These are phyloP conservation scores for Synergus itoensis DNA, from an alignment of 2,888 invertebrate species.

Conservation along the genomic window DNA sequence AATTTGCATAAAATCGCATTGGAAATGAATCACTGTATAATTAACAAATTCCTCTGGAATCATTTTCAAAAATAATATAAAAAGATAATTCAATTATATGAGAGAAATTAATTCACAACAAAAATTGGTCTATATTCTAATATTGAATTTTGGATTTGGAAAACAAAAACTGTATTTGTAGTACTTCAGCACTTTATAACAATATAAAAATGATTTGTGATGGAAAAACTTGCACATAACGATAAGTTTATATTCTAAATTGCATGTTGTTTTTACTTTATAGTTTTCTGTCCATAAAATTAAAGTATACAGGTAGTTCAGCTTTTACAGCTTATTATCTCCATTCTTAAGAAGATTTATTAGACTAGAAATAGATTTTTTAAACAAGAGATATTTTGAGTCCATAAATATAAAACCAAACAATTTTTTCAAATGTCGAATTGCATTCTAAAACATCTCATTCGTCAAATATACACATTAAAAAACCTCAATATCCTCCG, in stretches of 20 bases:
- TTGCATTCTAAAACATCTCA: background rate
- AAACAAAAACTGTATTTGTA: too few species aligned
- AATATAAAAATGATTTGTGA: background rate
- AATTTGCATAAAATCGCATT: background rate
- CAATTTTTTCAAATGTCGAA: background rate
- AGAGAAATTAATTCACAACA: too few species aligned
- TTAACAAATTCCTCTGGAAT: background rate
- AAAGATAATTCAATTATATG: too few species aligned
- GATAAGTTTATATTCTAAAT: slow-evolving; percentile 17
- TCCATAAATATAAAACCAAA: too few species aligned
- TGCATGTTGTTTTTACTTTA: slow-evolving; percentile 12
- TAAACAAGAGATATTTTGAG: background rate
- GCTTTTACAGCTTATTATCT: slow-evolving; percentile 1
- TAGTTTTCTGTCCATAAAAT: slow-evolving; percentile 18
- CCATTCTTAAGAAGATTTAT: background rate
- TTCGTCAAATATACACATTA: background rate
- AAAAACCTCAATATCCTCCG: background rate
- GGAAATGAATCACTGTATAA: background rate
- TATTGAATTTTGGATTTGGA: too few species aligned
- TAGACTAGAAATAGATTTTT: background rate
- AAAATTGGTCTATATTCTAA: too few species aligned
- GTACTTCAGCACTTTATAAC: background rate
- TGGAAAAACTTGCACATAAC: background rate
- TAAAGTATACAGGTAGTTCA: slow-evolving; percentile 23
- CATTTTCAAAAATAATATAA: background rate